Evolutionary conservation across 2,113 vertebrate genomes (phyloP), one percentile per base, ranked within the genome.

Genomic region (Cynoglossus semilaevis): DNA sequence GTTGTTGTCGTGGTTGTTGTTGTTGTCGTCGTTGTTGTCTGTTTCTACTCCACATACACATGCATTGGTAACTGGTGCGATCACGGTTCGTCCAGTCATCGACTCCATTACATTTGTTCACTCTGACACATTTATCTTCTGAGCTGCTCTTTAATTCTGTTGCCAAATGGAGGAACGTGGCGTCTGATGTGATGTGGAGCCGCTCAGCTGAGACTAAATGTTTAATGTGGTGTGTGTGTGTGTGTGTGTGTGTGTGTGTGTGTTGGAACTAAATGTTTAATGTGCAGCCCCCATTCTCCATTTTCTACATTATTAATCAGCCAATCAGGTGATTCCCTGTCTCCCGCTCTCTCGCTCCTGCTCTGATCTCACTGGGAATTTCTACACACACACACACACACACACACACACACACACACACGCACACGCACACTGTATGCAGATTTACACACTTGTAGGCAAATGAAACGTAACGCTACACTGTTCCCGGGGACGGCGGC

Each of bases 231-330:
- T 58, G 47, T 58, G 55, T 51, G 49, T 58, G 29, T 43, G 14
- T 51, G 22, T 52, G 19, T 45, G 56, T 49, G 34, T 58, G 34
- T 51, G 50, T 16, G 36, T 51, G 51, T 55, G 19, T 52, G 43
- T 53, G 49, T 17, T 15, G 11, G 7, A 50, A 42, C 51, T 75
- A 56, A 52, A 70, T 78, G 47, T 76, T 76, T 67, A 72, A 70
- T 73, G 51, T 61, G 51, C 54, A 67, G 34, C 38, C 38, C 43
- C 44, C 1, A 1, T 40, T 63, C 58, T 75, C 35, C 41, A 70
- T 73, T 76, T 76, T 65, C 57, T 67, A 72, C 69, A 80, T 76
- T 76, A 79, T 79, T 70, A 67, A 82, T 79, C 64, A 79, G 62
- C 54, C 66, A 76, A 67, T 70, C 67, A 61, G 44, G 49, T 63